Evolutionary conservation across 2,113 vertebrate species (phyloP), one percentile per base, ranked within the genome.

Genomic region (Cervus canadensis): DNA sequence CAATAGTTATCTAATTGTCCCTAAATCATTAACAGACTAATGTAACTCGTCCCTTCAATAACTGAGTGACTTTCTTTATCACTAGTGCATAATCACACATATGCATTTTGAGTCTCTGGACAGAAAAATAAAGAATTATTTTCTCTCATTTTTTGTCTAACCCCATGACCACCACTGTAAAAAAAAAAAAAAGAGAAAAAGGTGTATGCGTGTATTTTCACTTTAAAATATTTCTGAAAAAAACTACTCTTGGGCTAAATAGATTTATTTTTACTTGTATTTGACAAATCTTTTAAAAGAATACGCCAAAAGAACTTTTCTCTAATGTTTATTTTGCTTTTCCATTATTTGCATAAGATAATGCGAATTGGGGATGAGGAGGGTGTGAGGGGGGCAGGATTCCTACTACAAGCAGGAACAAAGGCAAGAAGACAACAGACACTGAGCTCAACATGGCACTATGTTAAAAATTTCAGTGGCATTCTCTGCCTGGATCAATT

Each of bases 211-310:
- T 45, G 4, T 3, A 19, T 7, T 85, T 89, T 71, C n/a, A 40
- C 9, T 85, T 71, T 76, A 82, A 97, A 94, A 59, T 60, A 83
- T 83, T 94, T 74, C 30, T 89, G 36, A 62, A 48, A 97, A 62
- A 7, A 14, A 23, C 15, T 89, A 30, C 28, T 67, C 4, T 81
- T 94, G 15, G 5, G n/a, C 15, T n/a, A 52, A 92, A 56, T 43
- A 28, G 59, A 56, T 57, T 82, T 60, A 30, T 56, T 92, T 64
- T 59, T 84, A 79, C 30, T 76, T 36, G 5, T 67, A 96, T 64
- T 43, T 82, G 50, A 88, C n/a, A 81, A 62, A 57, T 67, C 4
- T 67, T n/a, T 96, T 76, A 16, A 2, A 76, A 64, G 23, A 76
- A 76, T 3, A 71, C 25, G 50, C 67, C 48, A n/a, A 92, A 85